phyloP scores from a whole-genome alignment of 2,888 invertebrate genomes.

The Adelognathus sp. region DNA sequence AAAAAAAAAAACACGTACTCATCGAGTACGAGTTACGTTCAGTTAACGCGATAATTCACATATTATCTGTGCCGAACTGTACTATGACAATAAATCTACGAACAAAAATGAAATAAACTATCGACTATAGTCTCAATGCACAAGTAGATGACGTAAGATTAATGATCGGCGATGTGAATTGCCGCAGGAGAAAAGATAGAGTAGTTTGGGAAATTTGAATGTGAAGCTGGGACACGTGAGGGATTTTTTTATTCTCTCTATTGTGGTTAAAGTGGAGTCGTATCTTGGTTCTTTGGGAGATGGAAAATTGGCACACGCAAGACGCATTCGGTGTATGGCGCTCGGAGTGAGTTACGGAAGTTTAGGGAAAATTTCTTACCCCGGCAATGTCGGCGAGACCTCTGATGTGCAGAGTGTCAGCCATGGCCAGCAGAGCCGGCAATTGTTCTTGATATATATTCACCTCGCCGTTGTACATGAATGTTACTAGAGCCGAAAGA shows the following conservation, averaged over 20 bases:
- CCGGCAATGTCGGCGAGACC: constrained; percentile 91
- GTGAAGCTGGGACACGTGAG: constrained; percentile 49
- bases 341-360: background rate
- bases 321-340: constrained; percentile 42
- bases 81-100: constrained; percentile 18
- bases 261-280: constrained; percentile 28
- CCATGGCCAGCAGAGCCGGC: constrained; percentile 89
- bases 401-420: constrained; percentile 91
- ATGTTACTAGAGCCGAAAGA: constrained; percentile 89
- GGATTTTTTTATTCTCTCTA: no score
- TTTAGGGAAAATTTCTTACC: constrained; percentile 81
- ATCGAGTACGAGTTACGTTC: constrained; percentile 59
- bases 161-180: constrained; percentile 1
- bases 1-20: constrained; percentile 46
- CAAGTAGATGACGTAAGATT: constrained; percentile 21
- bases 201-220: constrained; percentile 29
- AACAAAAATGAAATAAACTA: constrained; percentile 27
- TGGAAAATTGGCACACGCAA: constrained; percentile 47
- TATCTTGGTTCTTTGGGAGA: background rate
- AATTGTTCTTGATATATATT: constrained; percentile 91
- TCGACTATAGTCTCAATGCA: constrained; percentile 21
- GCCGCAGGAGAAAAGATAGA: constrained; percentile 13
- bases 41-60: constrained; percentile 42
- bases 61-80: constrained; percentile 19
- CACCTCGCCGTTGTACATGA: constrained; percentile 95